Evolutionary conservation across 2,113 vertebrate species (phyloP).

Genomic region (Rhinoderma darwinii): DNA sequence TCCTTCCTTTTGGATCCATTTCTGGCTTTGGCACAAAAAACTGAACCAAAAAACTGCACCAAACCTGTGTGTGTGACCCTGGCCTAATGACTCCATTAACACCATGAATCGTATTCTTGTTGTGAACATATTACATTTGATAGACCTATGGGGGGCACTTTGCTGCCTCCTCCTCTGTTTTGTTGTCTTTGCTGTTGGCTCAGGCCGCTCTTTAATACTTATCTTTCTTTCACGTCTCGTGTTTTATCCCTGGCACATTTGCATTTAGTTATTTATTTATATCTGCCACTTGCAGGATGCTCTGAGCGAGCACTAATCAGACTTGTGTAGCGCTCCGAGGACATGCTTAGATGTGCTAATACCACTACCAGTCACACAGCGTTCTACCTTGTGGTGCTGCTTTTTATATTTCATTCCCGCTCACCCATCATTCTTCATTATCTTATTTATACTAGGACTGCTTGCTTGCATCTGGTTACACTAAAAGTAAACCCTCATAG

Average conservation of each 20-base stretch:
- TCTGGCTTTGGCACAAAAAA: too few relatives aligned
- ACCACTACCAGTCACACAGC: not conserved
- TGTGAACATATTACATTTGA: not conserved
- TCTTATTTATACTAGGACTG: not conserved
- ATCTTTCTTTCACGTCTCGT: slow-evolving; percentile 1
- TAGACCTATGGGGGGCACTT: not conserved
- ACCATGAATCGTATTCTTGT: not conserved
- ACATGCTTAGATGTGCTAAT: slow-evolving; percentile 40
- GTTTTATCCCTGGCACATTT: slow-evolving; percentile 36
- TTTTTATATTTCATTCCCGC: not conserved
- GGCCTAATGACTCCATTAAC: too few relatives aligned
- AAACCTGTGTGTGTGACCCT: too few relatives aligned
- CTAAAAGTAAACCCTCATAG: not conserved
- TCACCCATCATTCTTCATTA: slow-evolving; percentile 1
- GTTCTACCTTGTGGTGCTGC: not conserved
- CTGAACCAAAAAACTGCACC: too few relatives aligned
- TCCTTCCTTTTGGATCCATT: too few relatives aligned
- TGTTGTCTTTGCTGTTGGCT: not conserved
- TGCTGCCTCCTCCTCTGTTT: not conserved
- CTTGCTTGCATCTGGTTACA: not conserved
- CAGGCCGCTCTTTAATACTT: not conserved
- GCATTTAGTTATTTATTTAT: slow-evolving; percentile 42
- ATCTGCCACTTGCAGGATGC: slow-evolving; percentile 40
- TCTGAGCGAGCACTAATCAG: slow-evolving; percentile 44
- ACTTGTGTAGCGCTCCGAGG: slow-evolving; percentile 8